Conservation (phyloP, 2,797 vertebrate species). For the Enteromius fasciolatus region DNA sequence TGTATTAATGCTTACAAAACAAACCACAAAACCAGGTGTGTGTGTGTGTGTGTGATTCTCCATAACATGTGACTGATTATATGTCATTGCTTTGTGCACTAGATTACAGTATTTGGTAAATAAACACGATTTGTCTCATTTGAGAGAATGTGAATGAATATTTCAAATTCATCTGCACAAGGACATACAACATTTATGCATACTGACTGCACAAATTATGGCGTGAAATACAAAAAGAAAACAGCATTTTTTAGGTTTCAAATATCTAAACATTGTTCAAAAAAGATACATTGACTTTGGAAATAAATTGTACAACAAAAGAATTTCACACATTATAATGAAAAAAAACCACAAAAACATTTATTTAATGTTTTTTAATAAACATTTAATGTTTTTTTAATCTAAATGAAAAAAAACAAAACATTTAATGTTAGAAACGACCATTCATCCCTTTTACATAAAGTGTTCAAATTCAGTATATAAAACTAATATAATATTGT, state of each 20-base stretch:
- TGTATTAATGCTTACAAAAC: slow-evolving; percentile 77
- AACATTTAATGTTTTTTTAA: too few species aligned
- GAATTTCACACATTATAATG: background rate
- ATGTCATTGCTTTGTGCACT: slow-evolving; percentile 26
- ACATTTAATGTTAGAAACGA: too few species aligned
- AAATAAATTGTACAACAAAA: background rate
- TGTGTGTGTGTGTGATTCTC: slow-evolving; percentile 48
- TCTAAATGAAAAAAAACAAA: too few species aligned
- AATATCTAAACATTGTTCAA: background rate
- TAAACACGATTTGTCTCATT: slow-evolving; percentile 4
- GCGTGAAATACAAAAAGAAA: background rate
- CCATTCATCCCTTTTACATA: background rate
- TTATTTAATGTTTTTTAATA: too few species aligned
- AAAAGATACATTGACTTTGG: background rate
- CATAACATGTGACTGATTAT: slow-evolving; percentile 39
- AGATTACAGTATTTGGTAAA: slow-evolving; percentile 28
- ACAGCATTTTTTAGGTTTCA: background rate
- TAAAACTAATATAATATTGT: background rate
- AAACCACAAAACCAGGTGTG: slow-evolving; percentile 70
- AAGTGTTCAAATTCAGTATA: background rate
- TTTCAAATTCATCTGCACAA: background rate
- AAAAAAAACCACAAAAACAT: background rate
- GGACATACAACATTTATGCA: background rate
- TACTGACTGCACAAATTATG: background rate
- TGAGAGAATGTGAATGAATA: slow-evolving; percentile 4